Percentiles rank a stretch among this genome's conserved stretches.
Evolutionary conservation across 2,797 vertebrate species (phyloP).

Genomic region (Synanceia verrucosa): DNA sequence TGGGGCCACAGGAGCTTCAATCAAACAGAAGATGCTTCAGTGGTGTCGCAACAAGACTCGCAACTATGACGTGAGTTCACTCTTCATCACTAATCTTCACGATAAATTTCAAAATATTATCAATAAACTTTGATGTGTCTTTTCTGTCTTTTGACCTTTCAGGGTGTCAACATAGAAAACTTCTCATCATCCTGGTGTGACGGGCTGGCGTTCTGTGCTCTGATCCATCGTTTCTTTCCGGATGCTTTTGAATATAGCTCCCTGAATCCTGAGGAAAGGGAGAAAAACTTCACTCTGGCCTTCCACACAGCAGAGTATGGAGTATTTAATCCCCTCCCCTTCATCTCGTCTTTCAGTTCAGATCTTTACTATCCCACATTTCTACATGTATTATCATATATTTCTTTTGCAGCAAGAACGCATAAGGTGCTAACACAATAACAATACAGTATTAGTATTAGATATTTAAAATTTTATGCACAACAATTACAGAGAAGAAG

Average conservation of each 20-base stretch:
- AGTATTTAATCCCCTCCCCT: neutral
- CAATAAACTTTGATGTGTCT: neutral
- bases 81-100: neutral
- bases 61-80: conserved; percentile 88
- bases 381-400: neutral
- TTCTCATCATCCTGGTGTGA: conserved; percentile 98
- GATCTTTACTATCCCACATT: neutral
- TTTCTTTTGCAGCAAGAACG: neutral
- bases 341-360: neutral
- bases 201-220: conserved; percentile 96
- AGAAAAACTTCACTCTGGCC: conserved; percentile 95
- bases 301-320: conserved; percentile 94
- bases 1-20: conserved; percentile 86
- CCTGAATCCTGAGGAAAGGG: conserved; percentile 87
- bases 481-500: neutral
- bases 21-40: conserved; percentile 97
- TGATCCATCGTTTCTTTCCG: conserved; percentile 96
- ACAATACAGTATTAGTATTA: neutral
- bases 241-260: conserved; percentile 93
- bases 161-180: conserved; percentile 96
- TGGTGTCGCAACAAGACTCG: conserved; percentile 96
- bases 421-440: neutral
- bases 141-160: conserved; percentile 17
- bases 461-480: neutral
- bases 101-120: neutral